Conservation (phyloP, 2,888 invertebrate species). For the Drosophila rellima region DNA sequence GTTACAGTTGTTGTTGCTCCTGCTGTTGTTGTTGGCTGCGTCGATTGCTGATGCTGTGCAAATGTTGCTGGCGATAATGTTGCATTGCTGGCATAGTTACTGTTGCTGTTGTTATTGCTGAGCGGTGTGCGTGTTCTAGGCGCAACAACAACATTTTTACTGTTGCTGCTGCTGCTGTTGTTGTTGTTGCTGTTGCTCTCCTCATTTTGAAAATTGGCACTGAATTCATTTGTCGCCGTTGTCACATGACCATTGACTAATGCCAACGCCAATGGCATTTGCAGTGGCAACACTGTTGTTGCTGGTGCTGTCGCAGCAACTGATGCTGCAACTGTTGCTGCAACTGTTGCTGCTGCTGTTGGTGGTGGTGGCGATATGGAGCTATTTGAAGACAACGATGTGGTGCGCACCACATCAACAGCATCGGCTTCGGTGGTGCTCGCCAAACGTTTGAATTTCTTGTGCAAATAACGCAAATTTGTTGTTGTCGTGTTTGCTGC, state of each 20-base stretch:
- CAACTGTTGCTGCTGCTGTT: slow-evolving; percentile 37
- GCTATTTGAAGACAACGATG: slow-evolving; percentile 80
- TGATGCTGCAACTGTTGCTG: slow-evolving; percentile 49
- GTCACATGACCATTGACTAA: slow-evolving; percentile 35
- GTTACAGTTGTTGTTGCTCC: slow-evolving; percentile 51
- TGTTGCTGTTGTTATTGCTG: slow-evolving; percentile 56
- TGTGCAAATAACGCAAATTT: slow-evolving; percentile 93
- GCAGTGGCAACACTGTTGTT: slow-evolving; percentile 16
- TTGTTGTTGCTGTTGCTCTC: slow-evolving; percentile 48
- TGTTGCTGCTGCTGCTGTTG: slow-evolving; percentile 33
- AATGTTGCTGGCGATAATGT: slow-evolving; percentile 71
- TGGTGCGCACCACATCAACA: slow-evolving; percentile 70
- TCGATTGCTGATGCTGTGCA: slow-evolving; percentile 76
- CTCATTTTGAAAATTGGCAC: slow-evolving; percentile 54
- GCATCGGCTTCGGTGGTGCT: slow-evolving; percentile 77
- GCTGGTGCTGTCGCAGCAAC: too few species aligned
- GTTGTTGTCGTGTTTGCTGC: slow-evolving; percentile 87
- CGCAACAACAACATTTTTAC: slow-evolving; percentile 50
- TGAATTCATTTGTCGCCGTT: slow-evolving; percentile 52
- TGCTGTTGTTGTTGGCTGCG: slow-evolving; percentile 63
- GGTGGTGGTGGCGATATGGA: slow-evolving; percentile 75
- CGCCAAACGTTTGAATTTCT: slow-evolving; percentile 96
- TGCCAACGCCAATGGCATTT: slow-evolving; percentile 12
- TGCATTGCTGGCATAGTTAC: slow-evolving; percentile 64
- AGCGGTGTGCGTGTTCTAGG: slow-evolving; percentile 66